Evolutionary conservation across 2,888 invertebrate species (phyloP), one percentile per base, ranked within the genome.

Genomic region (Nesidiocoris tenuis): DNA sequence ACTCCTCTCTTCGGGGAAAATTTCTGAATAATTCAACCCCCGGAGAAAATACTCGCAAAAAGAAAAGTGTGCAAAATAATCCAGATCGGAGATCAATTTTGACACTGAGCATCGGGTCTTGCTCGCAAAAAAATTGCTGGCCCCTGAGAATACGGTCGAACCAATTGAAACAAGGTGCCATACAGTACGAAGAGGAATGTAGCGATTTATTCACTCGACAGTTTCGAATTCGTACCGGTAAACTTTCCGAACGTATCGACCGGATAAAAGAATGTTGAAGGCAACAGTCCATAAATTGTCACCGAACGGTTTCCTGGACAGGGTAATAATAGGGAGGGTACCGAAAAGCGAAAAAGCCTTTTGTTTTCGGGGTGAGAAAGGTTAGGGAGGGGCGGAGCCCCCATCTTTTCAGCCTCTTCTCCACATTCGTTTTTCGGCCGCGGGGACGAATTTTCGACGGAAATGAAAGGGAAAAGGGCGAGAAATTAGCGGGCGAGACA

Each of bases 211-310:
- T 39, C 39, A 39, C 39, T 39, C 39, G 39, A 12, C 24, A 64
- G 25, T 64, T 64, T 2, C 25, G n/a, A 12, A 18, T 18, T 25
- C 39, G 18, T 18, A 39, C 39, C 39, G 39, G 39, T 39, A 16
- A 17, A 39, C 25, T 39, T n/a, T 19, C 18, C 25, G 25, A 65
- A 64, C 1, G 65, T 24, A 65, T 24, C 39, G 65, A 39, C 39
- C 39, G 39, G 39, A 65, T 65, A 39, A 67, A 56, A 66, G 55
- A 67, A 55, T 54, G 55, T 56, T 55, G 55, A 19, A 67, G 67
- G 67, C 67, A 54, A 67, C 54, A 56, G 67, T 67, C 67, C 55
- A 56, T 67, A 56, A 67, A 67, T 67, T 67, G 67, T 55, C 55
- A 18, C 56, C 56, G 23, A 39, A 39, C 54, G 22, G 67, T 67